Evolutionary conservation across 1,140 invertebrate genomes (phyloP).

Genomic region (Drosophila azteca): DNA sequence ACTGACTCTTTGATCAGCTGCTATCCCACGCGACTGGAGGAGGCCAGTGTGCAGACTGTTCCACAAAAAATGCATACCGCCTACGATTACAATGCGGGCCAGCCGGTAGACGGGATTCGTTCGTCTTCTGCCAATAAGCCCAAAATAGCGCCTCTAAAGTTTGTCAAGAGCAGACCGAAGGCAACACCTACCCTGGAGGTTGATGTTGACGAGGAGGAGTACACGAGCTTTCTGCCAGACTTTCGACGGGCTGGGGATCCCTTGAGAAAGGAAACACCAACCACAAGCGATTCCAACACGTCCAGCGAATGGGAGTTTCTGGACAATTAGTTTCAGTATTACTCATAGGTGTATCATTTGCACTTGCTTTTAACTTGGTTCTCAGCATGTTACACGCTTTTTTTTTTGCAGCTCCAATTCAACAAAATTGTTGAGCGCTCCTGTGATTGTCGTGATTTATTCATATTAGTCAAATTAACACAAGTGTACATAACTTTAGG

Average conservation of each 20-base stretch:
- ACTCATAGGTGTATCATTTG: slow-evolving; percentile 14
- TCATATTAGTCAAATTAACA: slow-evolving; percentile 42
- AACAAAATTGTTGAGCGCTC: slow-evolving; percentile 55
- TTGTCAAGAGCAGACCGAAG: slow-evolving; percentile 48
- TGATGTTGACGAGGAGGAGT: slow-evolving; percentile 35
- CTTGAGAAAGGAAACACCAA: slow-evolving; percentile 32
- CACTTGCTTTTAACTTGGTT: slow-evolving; percentile 9
- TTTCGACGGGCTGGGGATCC: slow-evolving; percentile 67
- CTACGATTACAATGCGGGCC: slow-evolving; percentile 53
- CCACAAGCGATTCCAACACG: slow-evolving; percentile 65
- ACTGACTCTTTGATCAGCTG: slow-evolving; percentile 44
- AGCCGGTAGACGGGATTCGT: slow-evolving; percentile 66
- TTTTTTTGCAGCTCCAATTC: not conserved
- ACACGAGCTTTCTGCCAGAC: slow-evolving; percentile 72
- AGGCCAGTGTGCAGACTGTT: slow-evolving; percentile 58
- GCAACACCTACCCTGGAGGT: slow-evolving; percentile 2
- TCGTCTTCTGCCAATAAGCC: slow-evolving; percentile 20
- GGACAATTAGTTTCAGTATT: slow-evolving; percentile 68
- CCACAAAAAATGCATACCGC: slow-evolving; percentile 5
- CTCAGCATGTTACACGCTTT: slow-evolving; percentile 19
- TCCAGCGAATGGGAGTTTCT: slow-evolving; percentile 82
- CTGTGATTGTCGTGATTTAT: slow-evolving; percentile 59
- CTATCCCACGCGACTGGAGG: slow-evolving; percentile 57
- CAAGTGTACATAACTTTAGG: slow-evolving; percentile 62
- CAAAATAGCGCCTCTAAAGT: slow-evolving; percentile 45